Percentiles rank a stretch among this genome's conserved stretches.
phyloP scores from a whole-genome alignment of 2,797 vertebrate species.

The Holocentrus rufus region DNA sequence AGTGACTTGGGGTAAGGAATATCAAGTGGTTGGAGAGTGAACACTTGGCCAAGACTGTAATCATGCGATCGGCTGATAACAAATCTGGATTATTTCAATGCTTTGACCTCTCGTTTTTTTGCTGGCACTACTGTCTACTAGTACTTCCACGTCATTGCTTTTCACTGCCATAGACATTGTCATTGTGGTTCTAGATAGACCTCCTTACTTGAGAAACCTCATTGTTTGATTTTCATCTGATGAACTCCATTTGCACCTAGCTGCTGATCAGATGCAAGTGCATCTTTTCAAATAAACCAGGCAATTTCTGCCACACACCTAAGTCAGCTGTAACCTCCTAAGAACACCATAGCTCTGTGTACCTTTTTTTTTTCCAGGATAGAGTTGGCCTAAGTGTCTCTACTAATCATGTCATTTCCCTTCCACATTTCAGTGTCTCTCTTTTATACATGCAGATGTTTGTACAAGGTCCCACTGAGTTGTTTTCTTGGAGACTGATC shows the following conservation, averaged over 20 bases:
- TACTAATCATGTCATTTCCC: constrained; percentile 18
- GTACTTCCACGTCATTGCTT: constrained; percentile 17
- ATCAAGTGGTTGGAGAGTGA: not conserved
- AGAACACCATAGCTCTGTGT: not conserved
- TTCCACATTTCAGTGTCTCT: not conserved
- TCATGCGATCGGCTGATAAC: not conserved
- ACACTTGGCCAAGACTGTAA: not conserved
- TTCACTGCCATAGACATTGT: constrained; percentile 20
- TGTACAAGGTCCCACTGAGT: not conserved
- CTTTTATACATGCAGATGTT: not conserved
- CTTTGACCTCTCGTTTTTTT: not conserved
- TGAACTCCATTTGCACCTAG: constrained; percentile 3
- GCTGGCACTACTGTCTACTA: not conserved
- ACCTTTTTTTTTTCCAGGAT: not conserved
- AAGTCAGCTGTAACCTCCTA: not conserved
- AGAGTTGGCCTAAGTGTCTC: not conserved
- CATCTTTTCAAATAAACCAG: constrained; percentile 10
- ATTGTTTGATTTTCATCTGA: not conserved
- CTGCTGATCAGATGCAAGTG: constrained; percentile 12
- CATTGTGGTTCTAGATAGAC: not conserved
- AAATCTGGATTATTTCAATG: not conserved
- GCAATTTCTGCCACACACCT: not conserved
- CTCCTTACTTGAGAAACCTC: not conserved
- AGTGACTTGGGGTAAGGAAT: constrained; percentile 35
- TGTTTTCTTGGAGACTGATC: not conserved